Percentiles rank a stretch among this genome's conserved stretches.
Evolutionary conservation across 1,140 invertebrate genomes (phyloP).

Genomic region (Dryas iulia): DNA sequence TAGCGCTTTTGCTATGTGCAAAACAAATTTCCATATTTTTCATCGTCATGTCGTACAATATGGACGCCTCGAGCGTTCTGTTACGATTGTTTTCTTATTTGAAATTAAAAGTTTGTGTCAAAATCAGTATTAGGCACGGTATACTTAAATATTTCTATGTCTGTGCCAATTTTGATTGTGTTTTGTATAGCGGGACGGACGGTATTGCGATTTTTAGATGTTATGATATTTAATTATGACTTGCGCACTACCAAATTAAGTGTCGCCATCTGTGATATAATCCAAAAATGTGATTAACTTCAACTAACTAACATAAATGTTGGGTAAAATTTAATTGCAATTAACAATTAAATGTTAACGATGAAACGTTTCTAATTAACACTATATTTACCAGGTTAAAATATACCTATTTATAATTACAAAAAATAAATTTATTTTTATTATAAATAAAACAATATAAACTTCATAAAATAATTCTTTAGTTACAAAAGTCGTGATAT

Average conservation of each 20-base stretch:
- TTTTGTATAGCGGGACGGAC: conserved; percentile 1
- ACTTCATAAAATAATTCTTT: neutral
- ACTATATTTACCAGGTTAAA: too few relatives aligned
- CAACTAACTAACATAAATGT: conserved; percentile 39
- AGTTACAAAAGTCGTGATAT: too few relatives aligned
- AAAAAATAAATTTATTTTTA: too few relatives aligned
- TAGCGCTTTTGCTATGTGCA: conserved; percentile 9
- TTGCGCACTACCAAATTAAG: neutral
- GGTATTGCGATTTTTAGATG: conserved; percentile 11
- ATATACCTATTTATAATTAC: too few relatives aligned
- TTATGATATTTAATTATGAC: conserved; percentile 7
- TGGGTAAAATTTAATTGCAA: conserved; percentile 36
- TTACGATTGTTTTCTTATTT: neutral
- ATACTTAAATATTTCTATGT: conserved; percentile 8
- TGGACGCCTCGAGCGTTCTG: neutral
- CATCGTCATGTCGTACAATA: neutral
- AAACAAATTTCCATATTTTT: conserved; percentile 7
- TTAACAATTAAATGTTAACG: conserved; percentile 1
- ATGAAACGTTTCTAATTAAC: too few relatives aligned
- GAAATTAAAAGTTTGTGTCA: neutral
- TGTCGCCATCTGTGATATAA: conserved; percentile 52
- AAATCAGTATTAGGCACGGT: conserved; percentile 13
- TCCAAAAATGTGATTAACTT: conserved; percentile 56
- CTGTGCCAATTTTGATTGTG: conserved; percentile 36
- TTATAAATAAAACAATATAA: too few relatives aligned